phyloP scores from a whole-genome alignment of 2,113 vertebrate genomes.

The Rhagologus leucostigma region DNA sequence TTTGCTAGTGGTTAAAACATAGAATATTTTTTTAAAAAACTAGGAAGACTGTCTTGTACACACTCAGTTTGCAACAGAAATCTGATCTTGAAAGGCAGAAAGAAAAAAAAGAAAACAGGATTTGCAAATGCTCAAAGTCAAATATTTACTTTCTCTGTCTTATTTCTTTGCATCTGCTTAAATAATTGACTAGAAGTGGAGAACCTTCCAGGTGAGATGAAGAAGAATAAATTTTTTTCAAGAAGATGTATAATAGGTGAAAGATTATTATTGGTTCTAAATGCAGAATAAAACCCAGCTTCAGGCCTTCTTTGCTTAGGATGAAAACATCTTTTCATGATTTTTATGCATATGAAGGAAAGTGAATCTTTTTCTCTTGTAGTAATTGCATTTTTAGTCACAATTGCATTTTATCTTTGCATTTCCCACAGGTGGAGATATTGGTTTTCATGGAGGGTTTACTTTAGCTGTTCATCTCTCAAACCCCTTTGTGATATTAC shows the following conservation, averaged over 20 bases:
- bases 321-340: conserved; percentile 33
- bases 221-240: not conserved
- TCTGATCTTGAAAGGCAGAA: not conserved
- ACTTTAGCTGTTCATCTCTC: conserved; percentile 34
- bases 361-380: conserved; percentile 17
- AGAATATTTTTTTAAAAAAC: not conserved
- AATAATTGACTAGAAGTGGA: not conserved
- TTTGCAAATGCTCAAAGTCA: not conserved
- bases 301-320: not conserved
- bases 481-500: conserved; percentile 28
- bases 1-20: not conserved
- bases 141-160: not conserved
- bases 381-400: conserved; percentile 64
- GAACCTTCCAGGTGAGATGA: not conserved
- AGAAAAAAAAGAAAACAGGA: not conserved
- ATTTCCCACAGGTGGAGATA: conserved; percentile 57
- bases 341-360: conserved; percentile 9
- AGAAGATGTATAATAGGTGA: not conserved
- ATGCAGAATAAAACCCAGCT: conserved; percentile 14
- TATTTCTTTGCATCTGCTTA: not conserved
- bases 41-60: not conserved
- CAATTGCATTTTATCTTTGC: conserved; percentile 40
- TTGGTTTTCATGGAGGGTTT: conserved; percentile 32
- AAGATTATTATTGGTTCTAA: not conserved
- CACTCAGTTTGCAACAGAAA: not conserved